Evolutionary conservation across 1,140 invertebrate species (phyloP), one percentile per base, ranked within the genome.

Genomic region (Drosophila lini): DNA sequence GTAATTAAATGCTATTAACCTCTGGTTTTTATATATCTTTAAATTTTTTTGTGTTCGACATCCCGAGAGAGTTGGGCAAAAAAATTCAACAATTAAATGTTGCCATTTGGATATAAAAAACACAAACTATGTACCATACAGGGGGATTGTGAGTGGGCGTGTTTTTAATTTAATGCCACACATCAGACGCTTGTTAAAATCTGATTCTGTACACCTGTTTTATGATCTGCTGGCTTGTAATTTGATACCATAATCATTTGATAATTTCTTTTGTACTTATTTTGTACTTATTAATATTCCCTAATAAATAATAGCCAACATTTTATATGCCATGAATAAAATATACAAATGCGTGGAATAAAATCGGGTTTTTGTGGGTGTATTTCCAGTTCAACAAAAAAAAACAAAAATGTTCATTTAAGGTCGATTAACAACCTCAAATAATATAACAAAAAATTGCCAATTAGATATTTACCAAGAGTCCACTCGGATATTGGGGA

Each of bases 1-100:
- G 74, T 83, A 83, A 83, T 83, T 83, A 83, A 83, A 83, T 71
- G 70, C 53, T 70, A 61, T 83, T 83, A 63, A 78, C 56, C 40
- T 25, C 22, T 52, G 25, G 25, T 34, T 59, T 73, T 57, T 73
- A 59, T 59, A 59, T 31, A 13, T 38, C 42, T 38, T 50, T 47
- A 25, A 62, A 41, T 64, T 55, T 55, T 50, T 40, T 48, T 25
- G 19, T 22, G 45, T 9, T 25, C 15, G 9, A n/a, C 38, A 2
- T 40, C 19, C 34, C 22, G 15, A 19, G n/a, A 16, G 13, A 5
- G 25, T 28, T 19, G 31, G 1, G 25, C n/a, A 59, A 63, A 63
- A 63, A 42, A 55, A 25, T n/a, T 0, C 13, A 10, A 22, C 28
- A 22, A 61, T 64, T 61, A 61, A 64, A 62, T n/a, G 22, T 42